A percentile compares a stretch with the other conserved stretches of the same genome.
phyloP scores from a whole-genome alignment of 2,113 vertebrate species.

The Pelmatolapia mariae region DNA sequence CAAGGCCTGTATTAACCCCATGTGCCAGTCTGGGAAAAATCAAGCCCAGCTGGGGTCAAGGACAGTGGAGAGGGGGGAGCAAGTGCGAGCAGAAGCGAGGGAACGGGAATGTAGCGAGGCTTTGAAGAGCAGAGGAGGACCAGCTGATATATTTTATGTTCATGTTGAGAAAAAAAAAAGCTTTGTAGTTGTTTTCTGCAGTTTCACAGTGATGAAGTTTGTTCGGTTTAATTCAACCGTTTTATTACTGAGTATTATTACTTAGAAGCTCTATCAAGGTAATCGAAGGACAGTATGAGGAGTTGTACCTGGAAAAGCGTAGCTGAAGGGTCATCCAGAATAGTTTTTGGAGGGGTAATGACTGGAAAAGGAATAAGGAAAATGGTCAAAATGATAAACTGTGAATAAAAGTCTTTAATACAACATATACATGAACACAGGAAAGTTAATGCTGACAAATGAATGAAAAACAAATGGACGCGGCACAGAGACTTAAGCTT shows the following conservation, averaged over 20 bases:
- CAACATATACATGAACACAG: not conserved
- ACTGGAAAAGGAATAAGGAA: slow-evolving; percentile 48
- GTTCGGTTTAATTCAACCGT: not conserved
- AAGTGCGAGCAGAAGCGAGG: slow-evolving; percentile 34
- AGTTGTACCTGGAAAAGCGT: slow-evolving; percentile 71
- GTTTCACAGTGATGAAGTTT: not conserved
- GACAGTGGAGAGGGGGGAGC: slow-evolving; percentile 49
- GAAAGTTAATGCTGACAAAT: not conserved
- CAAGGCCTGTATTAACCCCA: slow-evolving; percentile 63
- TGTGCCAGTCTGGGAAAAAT: slow-evolving; percentile 71
- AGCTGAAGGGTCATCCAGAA: slow-evolving; percentile 54
- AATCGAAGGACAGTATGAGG: not conserved
- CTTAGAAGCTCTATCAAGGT: not conserved
- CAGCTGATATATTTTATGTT: slow-evolving; percentile 16
- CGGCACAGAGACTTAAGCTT: no score
- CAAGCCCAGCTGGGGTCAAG: slow-evolving; percentile 70
- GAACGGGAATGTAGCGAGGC: slow-evolving; percentile 32
- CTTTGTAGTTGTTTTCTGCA: not conserved
- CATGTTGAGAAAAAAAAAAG: not conserved
- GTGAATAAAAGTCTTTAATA: not conserved
- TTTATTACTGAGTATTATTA: not conserved
- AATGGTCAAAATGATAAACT: not conserved
- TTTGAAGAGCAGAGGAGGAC: slow-evolving; percentile 48
- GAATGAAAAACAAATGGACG: no score
- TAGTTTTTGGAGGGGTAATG: slow-evolving; percentile 70